Evolutionary conservation across 2,888 invertebrate species (phyloP).

Genomic region (Hirtodrosophila cameraria): DNA sequence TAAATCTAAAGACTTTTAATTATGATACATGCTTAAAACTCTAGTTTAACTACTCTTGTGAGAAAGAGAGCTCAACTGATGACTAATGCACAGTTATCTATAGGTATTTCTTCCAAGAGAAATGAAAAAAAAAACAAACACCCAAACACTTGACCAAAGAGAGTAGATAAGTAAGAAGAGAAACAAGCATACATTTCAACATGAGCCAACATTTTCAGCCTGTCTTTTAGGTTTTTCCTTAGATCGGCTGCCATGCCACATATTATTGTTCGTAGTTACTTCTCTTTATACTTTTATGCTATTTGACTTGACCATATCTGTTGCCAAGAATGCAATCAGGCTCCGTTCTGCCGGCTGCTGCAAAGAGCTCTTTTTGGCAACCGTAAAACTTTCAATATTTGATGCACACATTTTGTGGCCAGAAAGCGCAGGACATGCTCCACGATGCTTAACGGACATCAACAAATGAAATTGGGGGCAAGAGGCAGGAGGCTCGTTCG

Average conservation of each 20-base stretch:
- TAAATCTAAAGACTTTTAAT: not conserved
- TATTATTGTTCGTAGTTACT: too few relatives aligned
- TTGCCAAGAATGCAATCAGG: slow-evolving; percentile 70
- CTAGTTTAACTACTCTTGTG: too few relatives aligned
- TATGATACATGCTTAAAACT: too few relatives aligned
- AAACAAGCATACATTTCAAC: too few relatives aligned
- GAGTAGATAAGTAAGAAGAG: too few relatives aligned
- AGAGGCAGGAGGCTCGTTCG: slow-evolving; percentile 5
- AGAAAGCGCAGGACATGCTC: slow-evolving; percentile 62
- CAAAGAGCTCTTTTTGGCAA: slow-evolving; percentile 39
- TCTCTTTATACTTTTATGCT: too few relatives aligned
- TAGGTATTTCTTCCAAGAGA: too few relatives aligned
- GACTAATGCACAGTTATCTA: not conserved
- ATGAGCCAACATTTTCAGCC: too few relatives aligned
- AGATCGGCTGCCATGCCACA: slow-evolving; percentile 57
- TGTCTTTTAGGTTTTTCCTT: too few relatives aligned
- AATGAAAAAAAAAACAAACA: too few relatives aligned
- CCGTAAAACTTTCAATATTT: slow-evolving; percentile 69
- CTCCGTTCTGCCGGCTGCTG: slow-evolving; percentile 8
- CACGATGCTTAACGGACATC: slow-evolving; percentile 51
- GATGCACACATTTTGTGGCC: slow-evolving; percentile 64
- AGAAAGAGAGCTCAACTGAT: too few relatives aligned
- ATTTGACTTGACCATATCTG: slow-evolving; percentile 8
- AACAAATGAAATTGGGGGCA: slow-evolving; percentile 56
- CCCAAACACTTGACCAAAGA: too few relatives aligned